These are phyloP conservation scores for Hipparchia semele DNA, from an alignment of 2,888 invertebrate species.

Conservation along the genomic window DNA sequence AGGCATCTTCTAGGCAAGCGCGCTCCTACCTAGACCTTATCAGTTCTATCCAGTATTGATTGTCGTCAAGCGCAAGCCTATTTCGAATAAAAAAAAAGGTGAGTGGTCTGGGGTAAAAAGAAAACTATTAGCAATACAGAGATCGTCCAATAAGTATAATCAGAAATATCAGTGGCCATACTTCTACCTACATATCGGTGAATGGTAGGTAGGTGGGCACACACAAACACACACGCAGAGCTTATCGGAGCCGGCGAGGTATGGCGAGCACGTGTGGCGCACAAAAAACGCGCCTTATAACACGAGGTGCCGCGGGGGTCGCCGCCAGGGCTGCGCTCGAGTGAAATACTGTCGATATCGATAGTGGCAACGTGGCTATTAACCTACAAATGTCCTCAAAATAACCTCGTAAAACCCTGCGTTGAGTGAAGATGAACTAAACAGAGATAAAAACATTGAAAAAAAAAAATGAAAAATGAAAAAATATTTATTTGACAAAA, in stretches of 20 bases:
- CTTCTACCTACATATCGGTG: background rate
- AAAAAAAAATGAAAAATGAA: too few relatives aligned
- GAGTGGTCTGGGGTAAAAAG: too few relatives aligned
- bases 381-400: too few relatives aligned
- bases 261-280: constrained; percentile 76
- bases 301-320: constrained; percentile 75
- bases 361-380: constrained; percentile 8
- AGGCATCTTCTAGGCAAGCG: too few relatives aligned
- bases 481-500: too few relatives aligned
- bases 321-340: constrained; percentile 51
- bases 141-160: background rate
- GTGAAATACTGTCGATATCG: constrained; percentile 28
- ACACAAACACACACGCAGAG: background rate
- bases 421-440: background rate
- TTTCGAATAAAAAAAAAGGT: too few relatives aligned
- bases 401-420: too few relatives aligned
- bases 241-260: constrained; percentile 51
- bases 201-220: background rate
- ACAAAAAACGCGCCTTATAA: constrained; percentile 80
- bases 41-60: too few relatives aligned
- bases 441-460: too few relatives aligned
- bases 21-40: too few relatives aligned
- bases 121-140: too few relatives aligned
- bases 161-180: background rate
- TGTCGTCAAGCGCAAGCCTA: too few relatives aligned